A percentile compares a stretch with the other conserved stretches of the same genome.
Evolutionary conservation across 2,797 vertebrate genomes (phyloP).

Genomic region (Ambastaia sidthimunki): DNA sequence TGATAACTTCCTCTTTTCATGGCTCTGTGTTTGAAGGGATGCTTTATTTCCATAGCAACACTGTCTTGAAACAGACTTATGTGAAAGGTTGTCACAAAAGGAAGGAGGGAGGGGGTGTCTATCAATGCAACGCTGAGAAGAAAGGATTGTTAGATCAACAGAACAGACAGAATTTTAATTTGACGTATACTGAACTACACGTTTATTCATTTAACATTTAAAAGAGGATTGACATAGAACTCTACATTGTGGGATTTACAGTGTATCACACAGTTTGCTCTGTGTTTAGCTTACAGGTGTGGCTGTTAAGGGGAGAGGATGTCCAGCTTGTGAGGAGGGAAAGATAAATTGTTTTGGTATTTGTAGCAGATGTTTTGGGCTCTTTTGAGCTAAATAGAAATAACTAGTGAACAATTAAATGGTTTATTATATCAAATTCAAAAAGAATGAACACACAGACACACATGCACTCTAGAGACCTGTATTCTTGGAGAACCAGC

Average conservation of each 20-base stretch:
- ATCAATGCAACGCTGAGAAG: slow-evolving; percentile 9
- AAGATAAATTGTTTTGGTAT: slow-evolving; percentile 66
- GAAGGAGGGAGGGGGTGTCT: neutral
- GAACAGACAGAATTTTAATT: slow-evolving; percentile 1
- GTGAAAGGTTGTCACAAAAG: slow-evolving; percentile 8
- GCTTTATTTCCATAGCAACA: slow-evolving; percentile 47
- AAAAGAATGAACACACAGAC: slow-evolving; percentile 25
- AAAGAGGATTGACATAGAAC: slow-evolving; percentile 18
- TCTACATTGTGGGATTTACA: neutral
- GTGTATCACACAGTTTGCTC: slow-evolving; percentile 9
- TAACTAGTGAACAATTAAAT: slow-evolving; percentile 62
- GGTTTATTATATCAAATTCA: slow-evolving; percentile 42
- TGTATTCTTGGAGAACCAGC: slow-evolving; percentile 65
- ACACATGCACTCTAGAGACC: slow-evolving; percentile 40
- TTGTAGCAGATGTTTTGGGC: slow-evolving; percentile 75
- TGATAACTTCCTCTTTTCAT: slow-evolving; percentile 1
- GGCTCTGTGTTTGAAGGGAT: slow-evolving; percentile 20
- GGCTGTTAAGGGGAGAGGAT: neutral
- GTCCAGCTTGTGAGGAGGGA: slow-evolving; percentile 54
- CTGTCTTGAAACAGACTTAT: slow-evolving; percentile 18
- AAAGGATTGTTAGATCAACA: slow-evolving; percentile 10
- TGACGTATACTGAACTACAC: neutral
- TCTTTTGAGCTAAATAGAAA: slow-evolving; percentile 77
- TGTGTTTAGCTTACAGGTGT: slow-evolving; percentile 17
- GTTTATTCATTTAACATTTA: slow-evolving; percentile 2